Evolutionary conservation across 2,797 vertebrate species (phyloP).

Genomic region (Syngnathus rostellatus): DNA sequence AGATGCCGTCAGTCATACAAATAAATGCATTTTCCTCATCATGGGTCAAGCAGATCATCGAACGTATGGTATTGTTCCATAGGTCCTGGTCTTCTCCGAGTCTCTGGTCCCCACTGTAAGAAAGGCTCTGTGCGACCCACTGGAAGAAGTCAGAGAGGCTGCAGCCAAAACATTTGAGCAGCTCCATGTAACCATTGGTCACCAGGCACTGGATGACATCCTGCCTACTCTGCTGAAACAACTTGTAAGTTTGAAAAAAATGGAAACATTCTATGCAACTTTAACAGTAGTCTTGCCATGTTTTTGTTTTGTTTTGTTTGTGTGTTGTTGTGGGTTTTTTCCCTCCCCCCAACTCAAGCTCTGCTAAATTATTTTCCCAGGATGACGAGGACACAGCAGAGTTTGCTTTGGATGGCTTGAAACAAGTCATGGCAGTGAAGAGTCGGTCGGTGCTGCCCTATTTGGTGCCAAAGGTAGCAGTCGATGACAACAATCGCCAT

Average conservation of each 20-base stretch:
- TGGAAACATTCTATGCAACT: neutral
- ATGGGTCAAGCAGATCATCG: neutral
- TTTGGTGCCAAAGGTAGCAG: slow-evolving; percentile 87
- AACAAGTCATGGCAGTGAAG: slow-evolving; percentile 98
- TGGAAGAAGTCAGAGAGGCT: slow-evolving; percentile 93
- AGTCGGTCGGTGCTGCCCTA: slow-evolving; percentile 96
- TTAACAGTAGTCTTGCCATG: neutral
- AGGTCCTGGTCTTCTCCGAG: slow-evolving; percentile 96
- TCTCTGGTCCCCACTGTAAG: slow-evolving; percentile 93
- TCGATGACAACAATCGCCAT: neutral
- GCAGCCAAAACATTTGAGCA: slow-evolving; percentile 98
- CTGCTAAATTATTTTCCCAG: slow-evolving; percentile 47
- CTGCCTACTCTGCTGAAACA: slow-evolving; percentile 89
- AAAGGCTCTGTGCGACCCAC: slow-evolving; percentile 92
- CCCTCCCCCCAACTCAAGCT: no score
- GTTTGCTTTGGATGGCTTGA: slow-evolving; percentile 93
- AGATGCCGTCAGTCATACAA: slow-evolving; percentile 76
- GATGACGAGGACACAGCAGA: slow-evolving; percentile 81
- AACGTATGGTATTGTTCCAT: slow-evolving; percentile 4
- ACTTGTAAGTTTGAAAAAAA: slow-evolving; percentile 70
- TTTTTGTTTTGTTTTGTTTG: neutral
- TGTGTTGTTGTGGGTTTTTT: no score
- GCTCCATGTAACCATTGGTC: slow-evolving; percentile 92
- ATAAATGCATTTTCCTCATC: neutral
- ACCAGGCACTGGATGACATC: slow-evolving; percentile 96